Evolutionary conservation across 2,888 invertebrate genomes (phyloP), one percentile per base, ranked within the genome.

Genomic region (Neelides folsomi): DNA sequence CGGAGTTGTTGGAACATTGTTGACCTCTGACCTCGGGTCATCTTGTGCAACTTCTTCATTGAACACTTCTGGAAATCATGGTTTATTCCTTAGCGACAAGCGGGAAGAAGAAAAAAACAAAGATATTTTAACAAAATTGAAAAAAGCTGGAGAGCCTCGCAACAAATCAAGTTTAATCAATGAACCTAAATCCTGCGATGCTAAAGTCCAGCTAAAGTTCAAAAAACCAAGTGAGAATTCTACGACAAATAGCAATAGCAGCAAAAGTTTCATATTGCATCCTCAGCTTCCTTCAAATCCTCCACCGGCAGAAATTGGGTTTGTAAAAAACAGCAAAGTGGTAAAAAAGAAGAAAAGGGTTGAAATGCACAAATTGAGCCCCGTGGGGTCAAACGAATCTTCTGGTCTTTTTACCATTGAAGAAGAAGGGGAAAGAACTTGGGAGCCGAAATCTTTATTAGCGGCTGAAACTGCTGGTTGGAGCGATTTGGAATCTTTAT

Each of bases 391-490:
- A 34, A 16, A 46, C 12, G 12, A 47, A 47, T 39, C 27, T 15
- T 49, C 34, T 27, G 35, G 46, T 19, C 38, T 54, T 16, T 54
- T 54, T 37, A 54, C 54, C 20, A 54, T 52, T 36, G 54, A 52
- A 9, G 52, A 52, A 13, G 52, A 51, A 20, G 54, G 41, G 1
- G 48, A 35, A 13, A 47, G 44, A 9, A 59, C 61, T 45, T 56
- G 54, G 53, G 61, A 63, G 48, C 63, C 63, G 7, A 59, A 63
- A 47, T 63, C 61, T 47, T 61, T 60, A 58, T 52, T 63, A 2
- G 59, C 58, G 2, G 49, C 60, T 2, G 61, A 61, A 51, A 54
- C 61, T 16, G 60, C 57, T 53, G 63, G 63, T 3, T 63, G 63
- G 63, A 57, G 57, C 27, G 63, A 63, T 40, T 43, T 63, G 40